These are phyloP conservation scores for Fabriciana adippe DNA, from an alignment of 2,888 invertebrate species.

Conservation along the genomic window DNA sequence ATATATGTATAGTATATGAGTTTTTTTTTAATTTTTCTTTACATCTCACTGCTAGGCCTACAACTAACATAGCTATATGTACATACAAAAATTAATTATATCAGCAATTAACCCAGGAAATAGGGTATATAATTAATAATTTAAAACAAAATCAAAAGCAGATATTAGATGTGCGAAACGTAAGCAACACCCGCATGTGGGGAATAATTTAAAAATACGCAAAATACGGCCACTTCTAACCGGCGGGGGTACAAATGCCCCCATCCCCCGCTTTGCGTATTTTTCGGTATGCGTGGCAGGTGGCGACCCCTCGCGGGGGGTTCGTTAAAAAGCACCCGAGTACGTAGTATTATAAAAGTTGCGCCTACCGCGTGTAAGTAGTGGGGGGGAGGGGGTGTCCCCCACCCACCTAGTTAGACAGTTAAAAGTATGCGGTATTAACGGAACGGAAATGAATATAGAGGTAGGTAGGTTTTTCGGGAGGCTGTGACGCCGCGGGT, in stretches of 20 bases:
- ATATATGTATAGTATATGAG: no score
- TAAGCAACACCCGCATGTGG: conserved; percentile 76
- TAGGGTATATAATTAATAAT: background rate
- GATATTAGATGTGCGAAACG: conserved; percentile 46
- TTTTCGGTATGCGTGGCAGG: conserved; percentile 82
- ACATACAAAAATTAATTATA: background rate
- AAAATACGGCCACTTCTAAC: conserved; percentile 81
- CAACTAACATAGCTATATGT: no score
- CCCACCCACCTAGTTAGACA: conserved; percentile 77
- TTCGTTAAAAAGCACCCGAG: conserved; percentile 81
- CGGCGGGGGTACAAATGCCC: conserved; percentile 58
- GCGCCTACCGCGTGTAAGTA: conserved; percentile 82
- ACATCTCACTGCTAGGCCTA: no score
- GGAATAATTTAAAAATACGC: conserved; percentile 82
- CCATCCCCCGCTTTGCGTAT: conserved; percentile 72
- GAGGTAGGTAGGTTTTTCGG: conserved; percentile 73
- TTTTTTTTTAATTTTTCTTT: no score
- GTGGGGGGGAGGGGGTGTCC: conserved; percentile 57
- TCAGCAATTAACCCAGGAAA: background rate
- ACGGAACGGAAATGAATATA: conserved; percentile 82
- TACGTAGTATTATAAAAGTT: conserved; percentile 83
- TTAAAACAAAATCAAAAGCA: conserved; percentile 18
- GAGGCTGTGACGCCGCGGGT: conserved; percentile 74
- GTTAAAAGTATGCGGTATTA: conserved; percentile 83
- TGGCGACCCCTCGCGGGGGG: conserved; percentile 67